Evolutionary conservation across 2,113 vertebrate species (phyloP).

Genomic region (Myodes glareolus): DNA sequence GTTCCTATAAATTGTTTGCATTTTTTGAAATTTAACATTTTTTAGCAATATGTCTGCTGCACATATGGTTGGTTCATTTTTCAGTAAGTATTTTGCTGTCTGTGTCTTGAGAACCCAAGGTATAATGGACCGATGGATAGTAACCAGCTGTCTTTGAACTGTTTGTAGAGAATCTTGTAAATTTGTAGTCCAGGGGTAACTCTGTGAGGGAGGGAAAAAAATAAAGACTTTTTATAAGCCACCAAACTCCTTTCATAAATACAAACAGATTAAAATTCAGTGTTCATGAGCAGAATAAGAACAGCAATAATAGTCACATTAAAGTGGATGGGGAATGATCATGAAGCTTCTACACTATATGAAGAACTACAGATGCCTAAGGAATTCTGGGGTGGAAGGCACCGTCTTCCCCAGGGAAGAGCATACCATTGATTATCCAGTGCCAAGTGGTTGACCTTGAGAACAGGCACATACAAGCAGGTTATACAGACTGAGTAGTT

Average conservation of each 20-base stretch:
- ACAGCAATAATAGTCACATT: not conserved
- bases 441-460: not conserved
- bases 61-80: slow-evolving; percentile 32
- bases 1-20: slow-evolving; percentile 55
- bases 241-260: slow-evolving; percentile 42
- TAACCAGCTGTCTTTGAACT: slow-evolving; percentile 92
- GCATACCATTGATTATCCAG: not conserved
- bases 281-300: not conserved
- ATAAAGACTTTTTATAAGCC: slow-evolving; percentile 75
- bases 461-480: not conserved
- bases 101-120: slow-evolving; percentile 70
- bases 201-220: slow-evolving; percentile 85
- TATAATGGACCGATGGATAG: slow-evolving; percentile 86
- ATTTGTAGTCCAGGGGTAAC: slow-evolving; percentile 96
- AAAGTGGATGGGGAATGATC: not conserved
- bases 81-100: slow-evolving; percentile 71
- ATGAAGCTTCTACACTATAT: not conserved
- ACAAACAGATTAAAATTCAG: slow-evolving; percentile 40
- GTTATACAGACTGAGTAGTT: not conserved
- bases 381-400: not conserved
- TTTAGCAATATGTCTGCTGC: slow-evolving; percentile 39
- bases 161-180: slow-evolving; percentile 93
- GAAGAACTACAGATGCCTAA: not conserved
- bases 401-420: not conserved
- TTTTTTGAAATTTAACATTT: slow-evolving; percentile 56